Base-by-base conservation (phyloP, 2,113 vertebrate species). In the Brachyhypopomus occidentalis region DNA sequence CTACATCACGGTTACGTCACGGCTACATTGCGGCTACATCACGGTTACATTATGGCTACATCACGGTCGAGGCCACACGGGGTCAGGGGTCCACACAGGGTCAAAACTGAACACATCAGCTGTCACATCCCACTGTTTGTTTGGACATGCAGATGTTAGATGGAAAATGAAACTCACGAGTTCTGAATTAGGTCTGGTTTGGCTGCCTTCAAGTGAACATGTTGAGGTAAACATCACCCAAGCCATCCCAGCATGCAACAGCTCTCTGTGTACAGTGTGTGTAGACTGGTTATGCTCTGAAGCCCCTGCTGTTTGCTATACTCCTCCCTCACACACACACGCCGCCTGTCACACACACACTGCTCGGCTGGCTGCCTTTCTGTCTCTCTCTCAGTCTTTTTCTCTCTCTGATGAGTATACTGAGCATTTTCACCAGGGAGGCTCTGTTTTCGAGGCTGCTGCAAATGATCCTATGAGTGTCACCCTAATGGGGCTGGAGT, bases 361-460 rank as follows among this genome's bases (percentile, higher is more conserved):
- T 79, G 72, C 88, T 85, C 85, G 75, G 76, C 89, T 87, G 86
- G 78, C 87, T 88, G 86, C 86, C 8, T 87, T 34, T 62, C 62
- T 27, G 76, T 80, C 48, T 58, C 72, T 58, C 48, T 56, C 72
- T 73, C 48, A 27, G 23, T 73, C 48, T 59, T 55, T 75, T 58
- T 62, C 59, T 64, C 75, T 77, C 62, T 77, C 22, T 48, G 48
- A 14, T 8, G 77, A 71, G 86, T 77, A 86, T 83, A 85, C 85
- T 86, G 64, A 85, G 87, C 85, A 73, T 89, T 91, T 90, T 85
- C 86, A 90, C 79, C 82, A 84, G 86, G 88, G 88, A 66, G 66
- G 75, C 87, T 88, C 84, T 67, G 88, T 88, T 88, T 52, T 88
- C 75, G 79, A 83, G 86, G 63, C 77, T 62, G 80, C 86, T 87